phyloP scores from a whole-genome alignment of 2,888 invertebrate genomes.

The Hololepta plana region DNA sequence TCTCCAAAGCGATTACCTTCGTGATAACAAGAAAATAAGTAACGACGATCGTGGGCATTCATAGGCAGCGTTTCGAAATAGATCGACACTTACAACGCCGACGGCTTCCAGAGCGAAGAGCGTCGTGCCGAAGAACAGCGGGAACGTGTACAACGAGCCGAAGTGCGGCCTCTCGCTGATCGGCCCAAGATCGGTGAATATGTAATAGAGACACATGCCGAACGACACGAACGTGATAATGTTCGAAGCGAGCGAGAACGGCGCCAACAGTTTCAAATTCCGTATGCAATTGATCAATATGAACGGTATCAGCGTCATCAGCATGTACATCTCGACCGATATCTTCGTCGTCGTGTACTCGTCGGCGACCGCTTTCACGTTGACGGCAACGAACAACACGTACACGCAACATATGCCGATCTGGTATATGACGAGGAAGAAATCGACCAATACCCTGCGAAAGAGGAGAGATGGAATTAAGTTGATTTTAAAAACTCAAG shows the following conservation, averaged over 20 bases:
- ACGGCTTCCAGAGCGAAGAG: constrained; percentile 94
- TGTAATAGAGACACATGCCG: constrained; percentile 68
- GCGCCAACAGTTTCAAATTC: constrained; percentile 73
- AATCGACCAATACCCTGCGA: constrained; percentile 11
- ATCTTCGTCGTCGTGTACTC: constrained; percentile 15
- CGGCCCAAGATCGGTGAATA: constrained; percentile 53
- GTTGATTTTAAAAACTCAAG: no score
- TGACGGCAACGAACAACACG: constrained; percentile 32
- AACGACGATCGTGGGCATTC: no score
- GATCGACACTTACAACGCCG: constrained; percentile 68
- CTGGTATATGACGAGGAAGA: constrained; percentile 70
- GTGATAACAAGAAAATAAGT: no score
- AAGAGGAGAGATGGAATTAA: no score
- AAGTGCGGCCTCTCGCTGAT: constrained; percentile 42
- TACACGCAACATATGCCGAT: constrained; percentile 94
- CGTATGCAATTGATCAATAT: constrained; percentile 66
- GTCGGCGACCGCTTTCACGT: constrained; percentile 21
- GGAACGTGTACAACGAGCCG: constrained; percentile 50
- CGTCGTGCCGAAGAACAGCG: constrained; percentile 91
- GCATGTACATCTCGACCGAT: constrained; percentile 17
- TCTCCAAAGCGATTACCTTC: constrained; percentile 85
- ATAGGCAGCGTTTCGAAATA: no score
- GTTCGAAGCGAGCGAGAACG: constrained; percentile 81
- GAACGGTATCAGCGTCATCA: constrained; percentile 35
- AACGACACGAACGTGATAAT: constrained; percentile 67